These are phyloP conservation scores for Circaetus gallicus DNA, from an alignment of 2,113 vertebrate species.

Conservation along the genomic window DNA sequence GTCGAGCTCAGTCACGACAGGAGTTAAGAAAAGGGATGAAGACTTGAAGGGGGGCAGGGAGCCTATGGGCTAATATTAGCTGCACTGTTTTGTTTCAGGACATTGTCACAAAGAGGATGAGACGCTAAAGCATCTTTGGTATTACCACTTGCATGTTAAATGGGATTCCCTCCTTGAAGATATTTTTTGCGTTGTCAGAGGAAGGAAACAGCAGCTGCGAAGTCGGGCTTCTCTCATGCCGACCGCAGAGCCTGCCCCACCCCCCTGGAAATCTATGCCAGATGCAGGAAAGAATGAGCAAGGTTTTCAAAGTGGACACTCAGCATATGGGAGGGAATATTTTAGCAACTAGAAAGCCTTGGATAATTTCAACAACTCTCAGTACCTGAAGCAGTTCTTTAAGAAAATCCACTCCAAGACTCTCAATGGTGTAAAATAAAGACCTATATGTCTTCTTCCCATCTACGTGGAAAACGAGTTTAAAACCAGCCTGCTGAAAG, in stretches of 20 bases:
- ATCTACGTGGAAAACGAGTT: background rate
- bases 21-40: background rate
- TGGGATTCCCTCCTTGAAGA: constrained; percentile 70
- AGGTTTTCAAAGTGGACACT: constrained; percentile 62
- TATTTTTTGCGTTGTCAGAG: constrained; percentile 65
- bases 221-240: constrained; percentile 35
- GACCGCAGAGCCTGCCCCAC: constrained; percentile 45
- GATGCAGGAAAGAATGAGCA: constrained; percentile 63
- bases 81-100: constrained; percentile 29
- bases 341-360: background rate
- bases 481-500: background rate
- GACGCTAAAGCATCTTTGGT: constrained; percentile 24
- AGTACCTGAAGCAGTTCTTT: background rate
- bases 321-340: constrained; percentile 23
- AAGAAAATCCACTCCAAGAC: background rate
- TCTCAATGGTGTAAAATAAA: background rate
- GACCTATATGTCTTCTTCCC: background rate
- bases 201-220: constrained; percentile 68
- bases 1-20: accelerated
- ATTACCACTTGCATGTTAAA: constrained; percentile 61
- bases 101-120: constrained; percentile 37
- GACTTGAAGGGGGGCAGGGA: background rate
- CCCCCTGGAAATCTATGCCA: constrained; percentile 70
- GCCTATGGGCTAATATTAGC: background rate
- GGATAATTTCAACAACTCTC: background rate